phyloP scores from a whole-genome alignment of 2,888 invertebrate species.

The Carpatolechia fugitivella region DNA sequence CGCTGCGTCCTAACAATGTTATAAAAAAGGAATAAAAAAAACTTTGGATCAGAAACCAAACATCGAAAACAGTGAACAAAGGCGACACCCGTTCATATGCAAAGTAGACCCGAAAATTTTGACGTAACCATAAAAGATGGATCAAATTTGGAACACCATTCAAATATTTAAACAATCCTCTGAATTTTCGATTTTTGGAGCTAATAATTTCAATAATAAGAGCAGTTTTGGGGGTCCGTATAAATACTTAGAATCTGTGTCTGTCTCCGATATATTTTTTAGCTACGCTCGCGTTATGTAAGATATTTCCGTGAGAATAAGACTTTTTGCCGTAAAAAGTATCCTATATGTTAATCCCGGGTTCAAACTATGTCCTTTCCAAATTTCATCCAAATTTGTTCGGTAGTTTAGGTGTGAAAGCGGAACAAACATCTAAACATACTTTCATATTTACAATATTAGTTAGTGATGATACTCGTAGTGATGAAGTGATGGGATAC shows the following conservation, averaged over 20 bases:
- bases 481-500: no score
- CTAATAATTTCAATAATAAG: slow-evolving; percentile 28
- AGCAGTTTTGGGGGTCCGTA: slow-evolving; percentile 8
- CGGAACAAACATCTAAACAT: no score
- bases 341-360: no score
- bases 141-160: slow-evolving; percentile 48
- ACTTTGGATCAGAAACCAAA: slow-evolving; percentile 39
- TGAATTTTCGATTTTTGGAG: slow-evolving; percentile 47
- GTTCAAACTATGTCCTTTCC: no score
- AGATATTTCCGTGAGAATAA: no score
- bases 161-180: slow-evolving; percentile 53
- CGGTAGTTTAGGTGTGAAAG: no score
- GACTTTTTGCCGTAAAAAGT: no score
- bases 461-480: no score
- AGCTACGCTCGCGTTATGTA: no score
- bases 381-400: no score
- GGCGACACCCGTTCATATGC: slow-evolving; percentile 62
- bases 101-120: slow-evolving; percentile 56
- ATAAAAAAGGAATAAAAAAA: slow-evolving; percentile 26
- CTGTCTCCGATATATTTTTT: no score
- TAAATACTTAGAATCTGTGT: slow-evolving; percentile 25
- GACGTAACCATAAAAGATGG: slow-evolving; percentile 73
- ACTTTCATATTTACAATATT: no score
- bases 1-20: slow-evolving; percentile 18
- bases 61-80: slow-evolving; percentile 37